A percentile compares a stretch with the other conserved stretches of the same genome.
Conservation (phyloP, 2,888 invertebrate genomes). For the Tetragonula carbonaria region DNA sequence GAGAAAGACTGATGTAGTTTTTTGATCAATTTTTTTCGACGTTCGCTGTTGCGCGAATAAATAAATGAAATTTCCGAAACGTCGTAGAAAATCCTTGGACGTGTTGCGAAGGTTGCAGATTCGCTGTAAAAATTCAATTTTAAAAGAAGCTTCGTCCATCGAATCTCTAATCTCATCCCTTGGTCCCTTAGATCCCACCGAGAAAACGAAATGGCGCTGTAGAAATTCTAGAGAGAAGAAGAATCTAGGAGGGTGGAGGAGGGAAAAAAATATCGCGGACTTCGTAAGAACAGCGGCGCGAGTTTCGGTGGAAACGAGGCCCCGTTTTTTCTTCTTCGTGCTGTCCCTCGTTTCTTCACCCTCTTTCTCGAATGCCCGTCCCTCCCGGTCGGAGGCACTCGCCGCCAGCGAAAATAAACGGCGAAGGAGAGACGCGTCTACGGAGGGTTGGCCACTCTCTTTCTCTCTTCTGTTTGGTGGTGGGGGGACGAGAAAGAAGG, state of each 20-base stretch:
- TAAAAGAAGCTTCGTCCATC: no score
- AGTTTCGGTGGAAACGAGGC: constrained; percentile 42
- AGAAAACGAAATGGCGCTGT: no score
- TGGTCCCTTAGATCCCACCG: no score
- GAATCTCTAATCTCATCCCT: no score
- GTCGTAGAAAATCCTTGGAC: no score
- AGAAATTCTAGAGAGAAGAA: background rate
- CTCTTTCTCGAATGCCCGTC: constrained; percentile 25
- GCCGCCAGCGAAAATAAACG: constrained; percentile 66
- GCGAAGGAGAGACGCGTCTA: constrained; percentile 47
- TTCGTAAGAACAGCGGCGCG: background rate
- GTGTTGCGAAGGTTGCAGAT: no score
- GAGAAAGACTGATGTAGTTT: no score
- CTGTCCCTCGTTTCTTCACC: constrained; percentile 20
- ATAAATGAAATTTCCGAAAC: no score
- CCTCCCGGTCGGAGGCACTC: constrained; percentile 29
- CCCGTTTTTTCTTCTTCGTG: constrained; percentile 24
- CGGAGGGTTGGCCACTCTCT: constrained; percentile 7
- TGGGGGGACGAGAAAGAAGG: constrained; percentile 39
- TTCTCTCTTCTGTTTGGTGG: no score
- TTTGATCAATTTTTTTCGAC: no score
- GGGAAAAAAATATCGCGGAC: background rate
- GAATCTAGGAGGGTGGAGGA: background rate
- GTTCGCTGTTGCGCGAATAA: no score
- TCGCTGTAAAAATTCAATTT: no score